A percentile compares a stretch with the other conserved stretches of the same genome.
These are phyloP conservation scores for Cecidostiba fungosa DNA, from an alignment of 2,888 invertebrate species.

Conservation along the genomic window DNA sequence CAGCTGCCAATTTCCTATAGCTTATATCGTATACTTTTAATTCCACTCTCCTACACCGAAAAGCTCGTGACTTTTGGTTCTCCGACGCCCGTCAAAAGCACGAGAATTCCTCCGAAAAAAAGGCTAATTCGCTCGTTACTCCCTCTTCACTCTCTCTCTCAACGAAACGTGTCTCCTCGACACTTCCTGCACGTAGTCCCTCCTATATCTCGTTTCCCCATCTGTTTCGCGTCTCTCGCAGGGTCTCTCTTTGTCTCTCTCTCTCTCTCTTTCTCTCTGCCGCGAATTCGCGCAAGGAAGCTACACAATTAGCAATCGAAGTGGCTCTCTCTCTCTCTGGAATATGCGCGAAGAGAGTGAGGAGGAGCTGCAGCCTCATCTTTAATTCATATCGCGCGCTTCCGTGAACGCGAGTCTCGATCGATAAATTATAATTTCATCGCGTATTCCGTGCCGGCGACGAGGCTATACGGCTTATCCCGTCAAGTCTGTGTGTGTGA, in stretches of 20 bases:
- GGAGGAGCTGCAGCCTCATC: constrained; percentile 71
- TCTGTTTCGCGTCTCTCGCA: constrained; percentile 56
- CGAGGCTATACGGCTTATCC: constrained; percentile 41
- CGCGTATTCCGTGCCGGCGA: constrained; percentile 64
- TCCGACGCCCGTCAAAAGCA: not conserved
- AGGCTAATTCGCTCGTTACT: constrained; percentile 23
- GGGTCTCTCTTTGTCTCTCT: constrained; percentile 42
- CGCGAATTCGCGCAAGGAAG: constrained; percentile 65
- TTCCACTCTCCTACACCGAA: not conserved
- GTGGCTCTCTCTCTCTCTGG: constrained; percentile 73
- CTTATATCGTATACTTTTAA: not conserved
- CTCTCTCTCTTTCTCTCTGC: constrained; percentile 40
- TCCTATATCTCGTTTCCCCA: constrained; percentile 58
- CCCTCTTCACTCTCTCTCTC: constrained; percentile 17
- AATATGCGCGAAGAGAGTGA: constrained; percentile 65
- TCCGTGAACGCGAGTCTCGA: constrained; percentile 76
- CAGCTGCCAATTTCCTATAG: not conserved
- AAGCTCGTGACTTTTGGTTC: not conserved
- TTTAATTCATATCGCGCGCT: constrained; percentile 79
- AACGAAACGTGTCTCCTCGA: constrained; percentile 7
- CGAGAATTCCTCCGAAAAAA: not conserved
- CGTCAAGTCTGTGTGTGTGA: constrained; percentile 42
- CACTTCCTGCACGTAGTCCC: constrained; percentile 36
- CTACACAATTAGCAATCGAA: constrained; percentile 76
- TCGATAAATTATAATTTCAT: constrained; percentile 80